Evolutionary conservation across 2,797 vertebrate species (phyloP).

Genomic region (Chaetophractus vellerosus): DNA sequence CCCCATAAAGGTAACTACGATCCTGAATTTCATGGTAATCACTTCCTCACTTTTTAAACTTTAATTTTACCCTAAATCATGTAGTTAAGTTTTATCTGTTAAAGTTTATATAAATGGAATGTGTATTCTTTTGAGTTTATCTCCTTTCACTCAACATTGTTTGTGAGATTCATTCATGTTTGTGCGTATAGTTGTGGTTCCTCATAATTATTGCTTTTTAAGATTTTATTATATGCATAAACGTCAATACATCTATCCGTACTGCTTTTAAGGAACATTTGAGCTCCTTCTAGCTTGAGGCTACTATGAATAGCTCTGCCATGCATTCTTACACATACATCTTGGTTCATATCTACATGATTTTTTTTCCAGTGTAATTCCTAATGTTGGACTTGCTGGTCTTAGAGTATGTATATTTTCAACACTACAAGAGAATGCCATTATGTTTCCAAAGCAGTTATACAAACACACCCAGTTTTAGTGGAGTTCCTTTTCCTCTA

Average conservation of each 20-base stretch:
- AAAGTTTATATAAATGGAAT: neutral
- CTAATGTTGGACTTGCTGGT: too few relatives aligned
- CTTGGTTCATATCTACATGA: too few relatives aligned
- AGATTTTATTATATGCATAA: neutral
- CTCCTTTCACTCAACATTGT: neutral
- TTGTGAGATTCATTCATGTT: neutral
- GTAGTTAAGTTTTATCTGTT: too few relatives aligned
- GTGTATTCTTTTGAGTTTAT: neutral
- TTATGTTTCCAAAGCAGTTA: too few relatives aligned
- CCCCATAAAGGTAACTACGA: neutral
- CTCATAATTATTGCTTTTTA: constrained; percentile 6
- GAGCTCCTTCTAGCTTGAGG: too few relatives aligned
- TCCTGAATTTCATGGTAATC: neutral
- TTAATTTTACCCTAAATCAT: neutral
- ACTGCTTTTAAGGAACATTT: neutral
- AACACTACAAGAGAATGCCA: too few relatives aligned
- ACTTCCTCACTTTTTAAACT: neutral
- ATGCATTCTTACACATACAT: too few relatives aligned
- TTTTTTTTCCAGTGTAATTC: too few relatives aligned
- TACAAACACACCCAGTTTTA: too few relatives aligned
- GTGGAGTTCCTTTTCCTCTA: too few relatives aligned
- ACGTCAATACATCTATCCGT: neutral
- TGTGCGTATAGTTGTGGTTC: neutral
- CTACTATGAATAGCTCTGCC: too few relatives aligned
- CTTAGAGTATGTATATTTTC: too few relatives aligned